These are phyloP conservation scores for Lithobates pipiens DNA, from an alignment of 2,797 vertebrate genomes.

Conservation along the genomic window DNA sequence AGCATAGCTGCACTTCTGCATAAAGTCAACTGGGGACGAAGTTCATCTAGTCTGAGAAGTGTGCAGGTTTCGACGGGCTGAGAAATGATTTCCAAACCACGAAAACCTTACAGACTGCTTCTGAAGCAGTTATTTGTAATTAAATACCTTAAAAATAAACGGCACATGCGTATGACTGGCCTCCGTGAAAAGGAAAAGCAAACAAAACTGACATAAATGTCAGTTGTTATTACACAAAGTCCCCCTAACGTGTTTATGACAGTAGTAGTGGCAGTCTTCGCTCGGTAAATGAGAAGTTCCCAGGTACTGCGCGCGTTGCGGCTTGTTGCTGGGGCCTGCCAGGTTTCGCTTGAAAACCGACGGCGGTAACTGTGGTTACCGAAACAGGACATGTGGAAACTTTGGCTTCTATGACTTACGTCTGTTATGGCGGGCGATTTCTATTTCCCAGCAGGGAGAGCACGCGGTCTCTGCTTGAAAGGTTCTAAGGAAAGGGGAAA, in stretches of 20 bases:
- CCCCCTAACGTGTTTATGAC: background rate
- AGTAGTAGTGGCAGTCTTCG: background rate
- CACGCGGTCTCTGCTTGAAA: background rate
- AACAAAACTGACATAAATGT: background rate
- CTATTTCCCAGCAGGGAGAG: background rate
- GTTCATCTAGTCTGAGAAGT: background rate
- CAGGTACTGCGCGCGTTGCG: background rate
- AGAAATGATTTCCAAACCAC: background rate
- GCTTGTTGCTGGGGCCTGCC: slow-evolving; percentile 24
- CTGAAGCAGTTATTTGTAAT: background rate
- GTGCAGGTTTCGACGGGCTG: too few relatives aligned
- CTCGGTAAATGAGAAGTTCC: background rate
- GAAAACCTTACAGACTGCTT: background rate
- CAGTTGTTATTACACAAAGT: background rate
- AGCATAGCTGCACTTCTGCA: too few relatives aligned
- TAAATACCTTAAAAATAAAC: background rate
- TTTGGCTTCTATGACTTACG: slow-evolving; percentile 3
- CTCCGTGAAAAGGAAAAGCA: background rate
- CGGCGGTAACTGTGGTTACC: background rate
- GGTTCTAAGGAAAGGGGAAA: background rate
- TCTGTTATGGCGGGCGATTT: slow-evolving; percentile 5
- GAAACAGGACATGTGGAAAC: slow-evolving; percentile 22
- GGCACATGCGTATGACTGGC: background rate
- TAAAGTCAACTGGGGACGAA: background rate
- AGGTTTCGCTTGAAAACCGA: slow-evolving; percentile 42